Base-by-base conservation (phyloP, 2,113 vertebrate genomes). In the Typhlomys cinereus region DNA sequence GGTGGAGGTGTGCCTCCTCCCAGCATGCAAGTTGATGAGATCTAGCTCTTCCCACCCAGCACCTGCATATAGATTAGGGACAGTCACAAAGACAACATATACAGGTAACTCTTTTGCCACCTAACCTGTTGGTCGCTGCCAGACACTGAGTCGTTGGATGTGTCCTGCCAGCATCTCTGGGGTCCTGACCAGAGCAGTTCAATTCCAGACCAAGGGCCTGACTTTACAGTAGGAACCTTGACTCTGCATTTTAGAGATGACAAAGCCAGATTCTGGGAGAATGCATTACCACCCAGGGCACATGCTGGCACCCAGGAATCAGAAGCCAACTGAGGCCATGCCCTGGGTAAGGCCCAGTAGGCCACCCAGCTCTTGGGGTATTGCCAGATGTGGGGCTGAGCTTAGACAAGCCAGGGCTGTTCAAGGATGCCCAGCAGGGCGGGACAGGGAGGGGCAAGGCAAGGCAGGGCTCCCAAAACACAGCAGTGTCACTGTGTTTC, bases 121-220 rank as follows among this genome's bases (percentile, higher is more conserved):
- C 20, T 7, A 61, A 23, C n/a, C n/a, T 0, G 2, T 9, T 39
- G 50, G 70, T 67, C 18, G 57, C 36, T 36, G 31, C 50, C 12
- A 25, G 62, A 62, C n/a, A 31, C 23, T 11, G 34, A 17, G 9
- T n/a, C 17, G 3, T 2, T 2, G n/a, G 20, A 34, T 2, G 0
- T 36, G 23, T 34, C 39, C 59, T 59, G 18, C 48, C 44, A 11
- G 21, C 18, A 41, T 52, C 64, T 21, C 27, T 2, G 29, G 54
- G 62, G 29, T n/a, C 31, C 85, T 48, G 62, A 57, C 48, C 21
- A 44, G 4, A 62, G 41, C 10, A 21, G 31, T 41, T 27, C n/a
- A 78, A 36, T 61, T 34, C 52, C 17, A 8, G 18, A 12, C 10
- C 52, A 59, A 1, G 0, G 27, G 7, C n/a, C 87, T 39, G 57